Conservation (phyloP, 2,888 invertebrate species). For the Xylocampa areola region DNA sequence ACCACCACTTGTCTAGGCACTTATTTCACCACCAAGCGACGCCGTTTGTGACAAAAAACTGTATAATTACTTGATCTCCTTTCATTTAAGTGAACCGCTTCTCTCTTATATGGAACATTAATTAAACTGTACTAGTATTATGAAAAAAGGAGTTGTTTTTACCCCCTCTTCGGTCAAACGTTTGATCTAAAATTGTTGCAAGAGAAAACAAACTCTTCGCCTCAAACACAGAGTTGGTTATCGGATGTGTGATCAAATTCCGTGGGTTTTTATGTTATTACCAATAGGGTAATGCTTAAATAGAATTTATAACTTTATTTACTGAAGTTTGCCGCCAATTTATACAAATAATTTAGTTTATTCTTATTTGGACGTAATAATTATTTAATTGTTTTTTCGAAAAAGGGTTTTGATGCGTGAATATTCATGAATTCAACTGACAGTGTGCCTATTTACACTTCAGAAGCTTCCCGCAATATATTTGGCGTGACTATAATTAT, state of each 20-base stretch:
- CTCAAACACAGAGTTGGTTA: neutral
- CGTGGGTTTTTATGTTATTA: conserved; percentile 37
- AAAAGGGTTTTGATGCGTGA: conserved; percentile 1
- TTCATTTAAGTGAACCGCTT: conserved; percentile 59
- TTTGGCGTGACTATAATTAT: no score
- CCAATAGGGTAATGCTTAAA: conserved; percentile 40
- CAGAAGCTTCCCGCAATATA: no score
- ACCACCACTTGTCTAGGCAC: conserved; percentile 31
- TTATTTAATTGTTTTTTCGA: neutral
- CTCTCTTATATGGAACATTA: conserved; percentile 63
- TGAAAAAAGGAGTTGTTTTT: conserved; percentile 45
- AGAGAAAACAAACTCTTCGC: conserved; percentile 14
- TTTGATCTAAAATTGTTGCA: conserved; percentile 43
- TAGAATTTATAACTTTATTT: conserved; percentile 44
- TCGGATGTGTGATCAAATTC: neutral
- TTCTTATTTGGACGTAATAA: conserved; percentile 28
- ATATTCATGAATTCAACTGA: conserved; percentile 17
- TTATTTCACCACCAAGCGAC: conserved; percentile 41
- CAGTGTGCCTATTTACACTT: conserved; percentile 3
- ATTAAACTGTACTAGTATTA: conserved; percentile 60
- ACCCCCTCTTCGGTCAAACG: conserved; percentile 44
- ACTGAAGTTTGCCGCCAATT: conserved; percentile 35
- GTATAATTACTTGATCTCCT: conserved; percentile 64
- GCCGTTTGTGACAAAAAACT: conserved; percentile 46
- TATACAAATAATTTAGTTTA: conserved; percentile 31